Conservation (phyloP, 37 sponge, comb jelly and placozoan genomes). For the Trichoplax adhaerens region DNA sequence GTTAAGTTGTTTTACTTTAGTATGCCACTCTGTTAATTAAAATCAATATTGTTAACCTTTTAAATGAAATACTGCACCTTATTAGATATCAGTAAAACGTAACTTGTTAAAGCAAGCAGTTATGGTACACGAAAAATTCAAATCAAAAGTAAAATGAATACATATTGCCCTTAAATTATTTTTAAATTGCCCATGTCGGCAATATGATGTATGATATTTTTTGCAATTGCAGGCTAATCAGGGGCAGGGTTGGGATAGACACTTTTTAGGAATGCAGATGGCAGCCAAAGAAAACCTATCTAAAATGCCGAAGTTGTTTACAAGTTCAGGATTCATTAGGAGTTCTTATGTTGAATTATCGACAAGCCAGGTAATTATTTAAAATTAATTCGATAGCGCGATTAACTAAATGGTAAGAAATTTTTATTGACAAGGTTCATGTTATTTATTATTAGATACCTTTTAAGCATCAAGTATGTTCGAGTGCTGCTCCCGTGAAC, state of each 20-base stretch:
- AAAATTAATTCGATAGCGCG: too few relatives aligned
- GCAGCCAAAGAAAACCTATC: conserved; percentile 48
- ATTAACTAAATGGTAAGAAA: too few relatives aligned
- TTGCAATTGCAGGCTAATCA: conserved; percentile 33
- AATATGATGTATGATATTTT: not conserved
- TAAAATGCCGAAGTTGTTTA: conserved; percentile 50
- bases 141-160: conserved; percentile 20
- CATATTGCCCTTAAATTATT: not conserved
- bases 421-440: too few relatives aligned
- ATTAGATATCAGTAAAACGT: conserved; percentile 18
- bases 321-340: conserved; percentile 34
- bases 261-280: conserved; percentile 65
- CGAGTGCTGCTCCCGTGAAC: too few relatives aligned
- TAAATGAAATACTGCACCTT: too few relatives aligned
- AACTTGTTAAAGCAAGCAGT: conserved; percentile 28
- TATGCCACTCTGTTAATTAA: too few relatives aligned
- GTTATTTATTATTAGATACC: too few relatives aligned
- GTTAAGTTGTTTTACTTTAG: too few relatives aligned
- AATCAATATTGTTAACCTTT: too few relatives aligned
- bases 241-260: conserved; percentile 70
- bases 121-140: conserved; percentile 42
- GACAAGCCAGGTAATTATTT: conserved; percentile 64
- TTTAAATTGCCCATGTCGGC: not conserved
- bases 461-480: too few relatives aligned
- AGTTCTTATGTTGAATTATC: conserved; percentile 46